Evolutionary conservation across 2,797 vertebrate species (phyloP).

Genomic region (Enteromius argenteus): DNA sequence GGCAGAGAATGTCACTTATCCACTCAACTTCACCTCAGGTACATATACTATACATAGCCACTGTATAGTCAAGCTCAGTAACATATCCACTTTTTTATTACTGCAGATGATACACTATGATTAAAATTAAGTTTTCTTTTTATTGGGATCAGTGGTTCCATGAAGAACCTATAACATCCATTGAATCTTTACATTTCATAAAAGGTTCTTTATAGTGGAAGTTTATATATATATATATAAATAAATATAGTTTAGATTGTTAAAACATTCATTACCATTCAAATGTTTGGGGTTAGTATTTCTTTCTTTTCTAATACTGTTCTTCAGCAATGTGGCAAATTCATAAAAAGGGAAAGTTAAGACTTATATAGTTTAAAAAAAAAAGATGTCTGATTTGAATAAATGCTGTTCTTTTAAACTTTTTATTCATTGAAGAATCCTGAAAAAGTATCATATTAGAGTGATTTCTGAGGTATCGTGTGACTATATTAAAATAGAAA

Average conservation of each 20-base stretch:
- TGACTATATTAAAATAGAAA: neutral
- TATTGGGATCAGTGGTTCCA: neutral
- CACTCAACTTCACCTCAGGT: constrained; percentile 70
- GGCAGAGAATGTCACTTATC: constrained; percentile 77
- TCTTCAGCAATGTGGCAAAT: neutral
- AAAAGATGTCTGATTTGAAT: neutral
- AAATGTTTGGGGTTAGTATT: neutral
- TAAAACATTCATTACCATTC: neutral
- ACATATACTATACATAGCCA: no score
- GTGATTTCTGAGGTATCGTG: neutral
- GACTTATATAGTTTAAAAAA: no score
- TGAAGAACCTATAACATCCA: neutral
- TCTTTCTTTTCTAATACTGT: neutral
- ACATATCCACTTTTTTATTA: neutral
- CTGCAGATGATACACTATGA: neutral
- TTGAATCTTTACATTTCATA: neutral
- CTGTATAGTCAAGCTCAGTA: neutral
- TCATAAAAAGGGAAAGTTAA: neutral
- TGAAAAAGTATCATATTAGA: neutral
- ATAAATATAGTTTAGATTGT: neutral
- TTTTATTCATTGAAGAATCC: neutral
- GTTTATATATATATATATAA: no score
- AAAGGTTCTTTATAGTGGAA: neutral
- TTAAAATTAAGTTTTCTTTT: no score
- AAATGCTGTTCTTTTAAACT: no score